Base-by-base conservation (phyloP, 2,113 vertebrate genomes). In the Illadopsis cleaveri region DNA sequence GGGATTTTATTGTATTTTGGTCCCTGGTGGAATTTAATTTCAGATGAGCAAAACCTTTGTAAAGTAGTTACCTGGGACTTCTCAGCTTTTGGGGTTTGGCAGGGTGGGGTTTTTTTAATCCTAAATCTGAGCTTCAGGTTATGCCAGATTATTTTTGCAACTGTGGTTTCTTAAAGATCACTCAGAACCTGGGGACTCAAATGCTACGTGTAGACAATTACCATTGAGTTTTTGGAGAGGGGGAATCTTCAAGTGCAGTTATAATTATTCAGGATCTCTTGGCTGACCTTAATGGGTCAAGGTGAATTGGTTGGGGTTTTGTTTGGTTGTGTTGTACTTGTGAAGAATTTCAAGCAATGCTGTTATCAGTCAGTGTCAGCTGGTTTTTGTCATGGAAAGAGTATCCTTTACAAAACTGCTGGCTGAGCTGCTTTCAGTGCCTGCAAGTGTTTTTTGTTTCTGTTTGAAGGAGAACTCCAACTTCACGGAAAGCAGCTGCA, bases 401-500 rank as follows among this genome's bases (percentile, higher is more conserved):
- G 38, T 40, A 58, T 66, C 15, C 13, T 62, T 72, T 51, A 0
- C 21, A 65, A 50, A 51, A 87, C 5, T n/a, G 24, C 42, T 50
- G 50, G 10, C 82, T 65, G 56, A 42, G 79, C 53, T 93, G 5
- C 48, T 73, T 73, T 50, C 79, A 1, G 87, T 57, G 82, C 58
- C 93, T 89, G 51, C 44, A 90, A 91, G 33, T 51, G 28, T 50
- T 45, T 79, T 42, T 70, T 56, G 37, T 44, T 78, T 90, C 66
- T 80, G 14, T 66, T 94, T 96, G 64, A 72, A 99, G 99, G 98
- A 98, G 93, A 98, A 95, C 33, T 87, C 98, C 10, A 98, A 98
- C 94, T 98, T 98, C 70, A 97, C 97, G 22, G 98, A 98, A 94
- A 97, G 92, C 28, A 98, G 98, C 68, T 99, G 99, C 97, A 98